Evolutionary conservation across 1,140 invertebrate genomes (phyloP).

Genomic region (Achatina immaculata): DNA sequence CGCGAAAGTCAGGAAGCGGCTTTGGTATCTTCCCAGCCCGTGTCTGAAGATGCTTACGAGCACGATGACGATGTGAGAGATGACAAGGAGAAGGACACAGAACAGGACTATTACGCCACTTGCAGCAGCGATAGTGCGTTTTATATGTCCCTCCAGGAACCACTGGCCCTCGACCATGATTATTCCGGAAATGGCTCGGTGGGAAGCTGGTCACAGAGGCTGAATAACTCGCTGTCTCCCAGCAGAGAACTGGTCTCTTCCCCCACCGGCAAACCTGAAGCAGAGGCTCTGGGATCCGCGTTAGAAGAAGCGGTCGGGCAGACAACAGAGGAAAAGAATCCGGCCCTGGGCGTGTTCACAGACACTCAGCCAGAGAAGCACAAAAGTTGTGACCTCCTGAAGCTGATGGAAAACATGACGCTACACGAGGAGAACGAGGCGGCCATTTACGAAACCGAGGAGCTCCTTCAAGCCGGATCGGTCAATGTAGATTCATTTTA

Average conservation of each 20-base stretch:
- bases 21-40: background rate
- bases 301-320: background rate
- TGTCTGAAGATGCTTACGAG: background rate
- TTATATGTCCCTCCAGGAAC: conserved; percentile 1
- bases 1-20: background rate
- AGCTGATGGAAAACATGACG: background rate
- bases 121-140: conserved; percentile 46
- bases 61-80: background rate
- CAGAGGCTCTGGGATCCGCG: background rate
- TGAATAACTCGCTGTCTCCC: background rate
- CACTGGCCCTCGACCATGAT: background rate
- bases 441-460: no score
- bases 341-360: background rate
- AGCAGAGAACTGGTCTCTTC: background rate
- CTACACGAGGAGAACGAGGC: no score
- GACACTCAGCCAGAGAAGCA: background rate
- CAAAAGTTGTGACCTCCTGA: background rate
- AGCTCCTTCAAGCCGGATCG: no score
- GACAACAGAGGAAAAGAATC: background rate
- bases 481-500: no score
- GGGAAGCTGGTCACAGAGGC: background rate
- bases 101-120: conserved; percentile 40
- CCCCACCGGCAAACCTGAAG: background rate
- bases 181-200: background rate
- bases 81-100: background rate